These are phyloP conservation scores for Boloria euphrosyne DNA, from an alignment of 2,888 invertebrate species.

Conservation along the genomic window DNA sequence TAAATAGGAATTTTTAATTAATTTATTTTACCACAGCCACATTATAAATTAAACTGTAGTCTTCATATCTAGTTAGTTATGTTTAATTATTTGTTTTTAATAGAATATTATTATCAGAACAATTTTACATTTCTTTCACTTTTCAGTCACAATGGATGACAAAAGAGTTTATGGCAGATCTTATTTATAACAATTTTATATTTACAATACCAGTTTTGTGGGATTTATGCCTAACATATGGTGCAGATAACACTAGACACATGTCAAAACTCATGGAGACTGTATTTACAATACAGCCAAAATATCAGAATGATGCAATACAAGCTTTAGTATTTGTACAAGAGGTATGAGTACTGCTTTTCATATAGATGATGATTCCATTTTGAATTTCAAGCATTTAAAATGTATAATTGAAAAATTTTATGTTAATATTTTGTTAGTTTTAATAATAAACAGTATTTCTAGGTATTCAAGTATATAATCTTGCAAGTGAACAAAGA, in stretches of 20 bases:
- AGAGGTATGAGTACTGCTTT: conserved; percentile 58
- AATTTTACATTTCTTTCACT: conserved; percentile 2
- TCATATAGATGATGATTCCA: too few relatives aligned
- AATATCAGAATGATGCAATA: conserved; percentile 84
- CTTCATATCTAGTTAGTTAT: background rate
- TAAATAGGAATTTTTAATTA: background rate
- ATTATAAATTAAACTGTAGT: background rate
- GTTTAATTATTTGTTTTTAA: too few relatives aligned
- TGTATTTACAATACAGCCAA: conserved; percentile 85
- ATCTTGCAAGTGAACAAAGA: conserved; percentile 78
- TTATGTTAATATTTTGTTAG: conserved; percentile 3
- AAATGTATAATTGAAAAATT: background rate
- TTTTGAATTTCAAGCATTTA: too few relatives aligned
- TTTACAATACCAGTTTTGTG: conserved; percentile 92
- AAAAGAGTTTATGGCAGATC: conserved; percentile 84
- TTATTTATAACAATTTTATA: conserved; percentile 90
- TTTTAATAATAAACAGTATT: conserved; percentile 29
- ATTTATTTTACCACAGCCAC: background rate
- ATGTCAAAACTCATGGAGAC: conserved; percentile 84
- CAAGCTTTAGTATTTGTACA: conserved; percentile 79
- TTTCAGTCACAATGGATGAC: conserved; percentile 84
- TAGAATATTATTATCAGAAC: too few relatives aligned
- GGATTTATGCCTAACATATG: conserved; percentile 89
- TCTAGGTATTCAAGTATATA: conserved; percentile 76
- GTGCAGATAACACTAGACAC: conserved; percentile 83